Percentiles rank a stretch among this genome's conserved stretches.
These are phyloP conservation scores for Colinus virginianus DNA, from an alignment of 2,113 vertebrate species.

Conservation along the genomic window DNA sequence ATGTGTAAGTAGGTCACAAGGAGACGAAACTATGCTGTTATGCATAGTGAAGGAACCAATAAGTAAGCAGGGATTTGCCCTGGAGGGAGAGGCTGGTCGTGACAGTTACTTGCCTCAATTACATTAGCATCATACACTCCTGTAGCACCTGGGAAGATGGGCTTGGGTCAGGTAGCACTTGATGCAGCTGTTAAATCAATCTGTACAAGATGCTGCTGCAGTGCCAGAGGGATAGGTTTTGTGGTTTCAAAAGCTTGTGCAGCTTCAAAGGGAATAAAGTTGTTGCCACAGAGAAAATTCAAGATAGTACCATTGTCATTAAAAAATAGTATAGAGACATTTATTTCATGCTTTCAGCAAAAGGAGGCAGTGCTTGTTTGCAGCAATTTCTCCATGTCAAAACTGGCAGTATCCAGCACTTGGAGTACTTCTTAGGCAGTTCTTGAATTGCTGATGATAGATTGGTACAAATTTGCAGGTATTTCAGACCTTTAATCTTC, in stretches of 20 bases:
- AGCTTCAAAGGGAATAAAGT: background rate
- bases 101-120: background rate
- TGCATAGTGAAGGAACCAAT: background rate
- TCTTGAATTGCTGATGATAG: background rate
- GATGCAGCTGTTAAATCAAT: background rate
- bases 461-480: background rate
- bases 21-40: background rate
- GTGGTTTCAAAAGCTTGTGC: fast-evolving
- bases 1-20: background rate
- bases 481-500: background rate
- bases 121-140: fast-evolving
- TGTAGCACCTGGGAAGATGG: background rate
- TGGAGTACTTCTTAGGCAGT: background rate
- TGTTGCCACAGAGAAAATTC: background rate
- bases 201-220: background rate
- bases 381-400: fast-evolving
- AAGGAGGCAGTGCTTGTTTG: background rate
- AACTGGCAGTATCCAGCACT: fast-evolving
- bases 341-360: background rate
- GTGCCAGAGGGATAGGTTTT: background rate
- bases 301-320: background rate
- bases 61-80: background rate
- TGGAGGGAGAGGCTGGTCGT: background rate
- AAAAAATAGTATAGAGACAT: background rate
- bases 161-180: background rate